Conservation (phyloP, 2,888 invertebrate species). For the Drosophila gaucha region DNA sequence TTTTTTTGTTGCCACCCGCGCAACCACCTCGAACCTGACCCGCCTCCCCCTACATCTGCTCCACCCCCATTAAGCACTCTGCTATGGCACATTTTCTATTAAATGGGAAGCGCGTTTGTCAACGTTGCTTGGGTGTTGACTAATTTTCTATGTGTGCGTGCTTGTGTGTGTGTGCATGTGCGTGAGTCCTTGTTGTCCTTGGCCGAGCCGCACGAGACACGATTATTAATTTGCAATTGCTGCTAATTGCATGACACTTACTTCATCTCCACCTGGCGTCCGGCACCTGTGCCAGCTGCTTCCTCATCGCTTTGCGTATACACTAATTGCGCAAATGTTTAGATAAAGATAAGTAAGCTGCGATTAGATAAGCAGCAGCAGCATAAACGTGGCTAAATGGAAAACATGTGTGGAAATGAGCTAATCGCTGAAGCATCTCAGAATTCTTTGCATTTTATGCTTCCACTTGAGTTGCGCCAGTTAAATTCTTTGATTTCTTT, state of each 20-base stretch:
- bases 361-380: slow-evolving; percentile 66
- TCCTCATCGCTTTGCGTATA: slow-evolving; percentile 28
- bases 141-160: slow-evolving; percentile 16
- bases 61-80: slow-evolving; percentile 1
- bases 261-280: not conserved
- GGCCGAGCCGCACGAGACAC: slow-evolving; percentile 56
- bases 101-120: slow-evolving; percentile 63
- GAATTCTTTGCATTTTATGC: slow-evolving; percentile 45
- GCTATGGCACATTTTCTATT: slow-evolving; percentile 62
- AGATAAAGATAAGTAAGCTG: slow-evolving; percentile 56
- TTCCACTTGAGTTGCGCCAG: slow-evolving; percentile 50
- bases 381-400: not conserved
- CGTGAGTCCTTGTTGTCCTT: slow-evolving; percentile 64
- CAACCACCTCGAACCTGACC: slow-evolving; percentile 19
- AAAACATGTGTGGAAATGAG: slow-evolving; percentile 33
- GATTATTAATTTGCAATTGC: slow-evolving; percentile 80
- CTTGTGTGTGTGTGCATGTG: slow-evolving; percentile 28
- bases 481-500: slow-evolving; percentile 30
- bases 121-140: slow-evolving; percentile 47
- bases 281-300: slow-evolving; percentile 19
- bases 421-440: slow-evolving; percentile 39
- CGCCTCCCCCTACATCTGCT: not conserved
- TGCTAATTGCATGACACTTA: slow-evolving; percentile 70
- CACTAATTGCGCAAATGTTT: slow-evolving; percentile 60
- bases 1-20: slow-evolving; percentile 35